Conservation (phyloP, 1,140 invertebrate genomes). For the Coenobita brevimanus region DNA sequence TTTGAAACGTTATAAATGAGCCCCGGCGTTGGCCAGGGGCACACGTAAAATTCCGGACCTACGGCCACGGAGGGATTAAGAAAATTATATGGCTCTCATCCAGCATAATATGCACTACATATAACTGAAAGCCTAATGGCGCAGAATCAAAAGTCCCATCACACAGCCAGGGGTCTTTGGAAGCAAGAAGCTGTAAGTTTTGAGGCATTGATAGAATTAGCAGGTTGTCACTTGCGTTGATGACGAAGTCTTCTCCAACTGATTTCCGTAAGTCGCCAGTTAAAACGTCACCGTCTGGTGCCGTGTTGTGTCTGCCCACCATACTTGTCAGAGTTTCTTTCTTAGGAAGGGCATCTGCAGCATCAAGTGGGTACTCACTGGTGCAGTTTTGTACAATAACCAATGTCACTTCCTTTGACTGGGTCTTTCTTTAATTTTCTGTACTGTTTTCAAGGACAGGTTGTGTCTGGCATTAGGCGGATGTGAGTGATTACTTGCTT, state of each 20-base stretch:
- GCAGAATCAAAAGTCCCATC: too few relatives aligned
- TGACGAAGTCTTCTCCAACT: background rate
- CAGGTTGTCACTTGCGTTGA: background rate
- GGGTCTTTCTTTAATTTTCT: constrained; percentile 32
- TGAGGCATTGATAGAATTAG: background rate
- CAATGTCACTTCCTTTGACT: constrained; percentile 29
- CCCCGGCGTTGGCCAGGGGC: too few relatives aligned
- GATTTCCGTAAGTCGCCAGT: constrained; percentile 29
- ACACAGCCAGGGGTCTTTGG: too few relatives aligned
- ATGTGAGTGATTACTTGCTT: constrained; percentile 25
- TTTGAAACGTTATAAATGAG: too few relatives aligned
- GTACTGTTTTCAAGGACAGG: constrained; percentile 19
- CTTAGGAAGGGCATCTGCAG: constrained; percentile 45
- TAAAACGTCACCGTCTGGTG: constrained; percentile 21
- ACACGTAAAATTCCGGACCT: too few relatives aligned
- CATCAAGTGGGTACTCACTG: constrained; percentile 47
- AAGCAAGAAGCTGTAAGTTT: background rate
- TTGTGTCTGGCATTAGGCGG: constrained; percentile 30
- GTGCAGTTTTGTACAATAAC: constrained; percentile 39
- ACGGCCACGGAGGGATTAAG: too few relatives aligned
- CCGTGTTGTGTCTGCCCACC: constrained; percentile 24
- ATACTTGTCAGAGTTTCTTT: constrained; percentile 33
- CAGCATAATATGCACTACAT: background rate
- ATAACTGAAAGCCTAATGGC: too few relatives aligned
- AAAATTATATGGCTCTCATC: background rate